Evolutionary conservation across 2,888 invertebrate genomes (phyloP), one percentile per base, ranked within the genome.

Genomic region (Buathra laborator): DNA sequence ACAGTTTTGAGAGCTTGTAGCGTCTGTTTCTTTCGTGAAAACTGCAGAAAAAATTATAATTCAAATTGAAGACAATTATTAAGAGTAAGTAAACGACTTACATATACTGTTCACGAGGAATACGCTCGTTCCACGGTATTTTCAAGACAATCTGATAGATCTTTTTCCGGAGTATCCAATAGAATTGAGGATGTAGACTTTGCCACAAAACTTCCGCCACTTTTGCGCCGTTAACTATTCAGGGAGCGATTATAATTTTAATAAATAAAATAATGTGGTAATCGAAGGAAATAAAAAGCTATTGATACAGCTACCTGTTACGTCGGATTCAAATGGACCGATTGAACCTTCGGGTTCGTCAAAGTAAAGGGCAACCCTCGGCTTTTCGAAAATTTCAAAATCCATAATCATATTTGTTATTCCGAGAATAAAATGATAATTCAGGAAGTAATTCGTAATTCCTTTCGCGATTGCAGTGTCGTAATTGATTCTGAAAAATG

Each of bases 401-500:
- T 59, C 59, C 12, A 59, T 29, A 12, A 12, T 12, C 59, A 59
- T 59, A 29, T 3, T 59, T 3, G 24, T 10, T 12, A 29, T 59
- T 14, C 24, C 59, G 3, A 59, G 5, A 7, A 37, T 9, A 9
- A 7, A 37, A 7, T 0, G 9, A 37, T 37, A 0, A 24, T 14
- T 29, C 24, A 24, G 3, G 29, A 29, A 24, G 59, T 10, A 59
- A 24, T 29, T 59, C 12, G 59, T 59, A 3, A 59, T 59, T 10
- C 59, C 59, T 24, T 29, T 59, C 12, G 59, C 29, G 24, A 59
- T 29, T 12, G 24, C 59, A 4, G 59, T 24, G 29, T 0, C 59
- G 10, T 59, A 29, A 59, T 59, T 59, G 24, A 59, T 59, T 59
- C 59, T 59, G 24, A 59, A 37, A 37, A 37, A 37, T 37, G 9